Base-by-base conservation (phyloP, 2,797 vertebrate species). In the Rhadinocentrus ornatus region DNA sequence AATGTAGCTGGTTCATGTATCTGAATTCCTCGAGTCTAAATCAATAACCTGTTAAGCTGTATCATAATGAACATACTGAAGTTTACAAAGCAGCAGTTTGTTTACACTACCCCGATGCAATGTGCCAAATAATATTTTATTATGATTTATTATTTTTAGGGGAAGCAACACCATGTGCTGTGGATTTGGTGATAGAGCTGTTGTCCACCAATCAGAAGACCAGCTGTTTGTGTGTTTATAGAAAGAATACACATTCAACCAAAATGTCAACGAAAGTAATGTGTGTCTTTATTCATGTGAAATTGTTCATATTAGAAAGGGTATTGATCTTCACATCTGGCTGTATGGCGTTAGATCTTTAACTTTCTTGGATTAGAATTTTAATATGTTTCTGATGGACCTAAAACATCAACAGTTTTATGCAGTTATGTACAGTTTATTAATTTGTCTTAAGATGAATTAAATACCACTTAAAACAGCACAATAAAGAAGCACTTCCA, bases 21-120 rank as follows among this genome's bases (percentile, higher is more conserved):
- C 15, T 35, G 31, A 60, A 62, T n/a, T 61, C 31, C 35, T 59
- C n/a, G 32, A n/a, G 22, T 68, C 35, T 62, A 57, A 76, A 53
- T 68, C 22, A 1, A 3, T 35, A 56, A 66, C 4, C 8, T 66
- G n/a, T 39, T 15, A 16, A 41, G 34, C 24, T 5, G 11, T 57
- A 46, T 35, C 58, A 48, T 67, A 59, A 73, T 66, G 10, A 41
- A 24, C 58, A 31, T 56, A 34, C 1, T 41, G 48, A 46, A 65
- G 16, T 48, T 55, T 24, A 35, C 35, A 46, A 71, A 58, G 24
- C 50, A 52, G n/a, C 22, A 26, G 24, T 10, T 2, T 29, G 9
- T 50, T 20, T 71, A 54, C 3, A 9, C 50, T 4, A 52, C 3
- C 11, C 13, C 6, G 24, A 15, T 53, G 12, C 50, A n/a, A 26